Evolutionary conservation across 2,113 vertebrate species (phyloP).

Genomic region (Paramisgurnus dabryanus): DNA sequence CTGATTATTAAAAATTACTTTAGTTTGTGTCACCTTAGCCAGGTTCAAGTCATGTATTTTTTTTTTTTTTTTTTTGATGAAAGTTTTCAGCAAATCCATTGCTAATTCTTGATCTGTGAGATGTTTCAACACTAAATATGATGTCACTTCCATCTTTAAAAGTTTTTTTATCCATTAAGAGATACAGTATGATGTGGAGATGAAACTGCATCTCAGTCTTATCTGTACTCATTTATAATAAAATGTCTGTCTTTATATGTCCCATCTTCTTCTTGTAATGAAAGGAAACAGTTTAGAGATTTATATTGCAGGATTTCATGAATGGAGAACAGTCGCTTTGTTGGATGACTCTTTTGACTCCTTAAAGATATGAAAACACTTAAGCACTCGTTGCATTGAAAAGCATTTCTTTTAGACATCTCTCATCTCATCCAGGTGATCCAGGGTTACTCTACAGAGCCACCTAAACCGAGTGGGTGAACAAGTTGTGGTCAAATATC

Average conservation of each 20-base stretch:
- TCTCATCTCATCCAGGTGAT: neutral
- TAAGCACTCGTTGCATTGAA: neutral
- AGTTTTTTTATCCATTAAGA: too few relatives aligned
- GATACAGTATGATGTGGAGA: neutral
- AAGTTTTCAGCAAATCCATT: too few relatives aligned
- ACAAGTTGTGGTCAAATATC: too few relatives aligned
- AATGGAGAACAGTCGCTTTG: neutral
- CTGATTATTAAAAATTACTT: too few relatives aligned
- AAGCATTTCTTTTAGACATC: neutral
- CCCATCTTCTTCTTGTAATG: too few relatives aligned
- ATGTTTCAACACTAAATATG: too few relatives aligned
- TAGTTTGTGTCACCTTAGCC: too few relatives aligned
- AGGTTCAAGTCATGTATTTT: too few relatives aligned
- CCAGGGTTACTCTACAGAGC: neutral
- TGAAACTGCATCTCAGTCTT: neutral
- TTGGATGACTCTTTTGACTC: too few relatives aligned
- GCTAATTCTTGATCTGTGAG: too few relatives aligned
- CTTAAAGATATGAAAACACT: neutral
- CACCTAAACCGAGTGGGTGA: neutral
- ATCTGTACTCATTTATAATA: neutral
- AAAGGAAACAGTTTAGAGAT: neutral
- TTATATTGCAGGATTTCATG: neutral
- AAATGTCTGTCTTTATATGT: neutral
- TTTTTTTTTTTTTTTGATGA: too few relatives aligned
- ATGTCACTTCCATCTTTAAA: too few relatives aligned